Percentiles rank a stretch among this genome's conserved stretches.
phyloP scores from a whole-genome alignment of 2,113 vertebrate species.

The Petromus typicus region DNA sequence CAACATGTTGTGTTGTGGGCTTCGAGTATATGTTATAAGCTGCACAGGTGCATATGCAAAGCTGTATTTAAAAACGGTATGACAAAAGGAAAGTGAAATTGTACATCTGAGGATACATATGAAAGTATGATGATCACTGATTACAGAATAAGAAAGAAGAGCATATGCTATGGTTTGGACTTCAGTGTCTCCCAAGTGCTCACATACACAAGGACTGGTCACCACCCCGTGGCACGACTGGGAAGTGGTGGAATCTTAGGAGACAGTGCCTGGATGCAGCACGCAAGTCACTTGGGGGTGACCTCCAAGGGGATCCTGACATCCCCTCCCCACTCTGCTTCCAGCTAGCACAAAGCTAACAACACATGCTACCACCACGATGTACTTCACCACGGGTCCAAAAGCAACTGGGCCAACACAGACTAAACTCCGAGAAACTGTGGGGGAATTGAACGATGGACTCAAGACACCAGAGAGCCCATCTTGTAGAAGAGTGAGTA shows the following conservation, averaged over 20 bases:
- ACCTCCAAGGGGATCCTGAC: not conserved
- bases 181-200: not conserved
- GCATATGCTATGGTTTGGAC: not conserved
- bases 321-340: not conserved
- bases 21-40: not conserved
- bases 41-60: not conserved
- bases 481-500: not conserved
- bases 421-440: not conserved
- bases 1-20: not conserved
- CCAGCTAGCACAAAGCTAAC: not conserved
- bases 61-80: not conserved
- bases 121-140: not conserved
- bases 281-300: not conserved
- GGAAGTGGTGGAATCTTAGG: not conserved
- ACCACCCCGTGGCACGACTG: not conserved
- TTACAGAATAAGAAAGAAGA: not conserved
- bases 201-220: not conserved
- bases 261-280: not conserved
- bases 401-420: not conserved
- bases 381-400: not conserved
- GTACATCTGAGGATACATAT: not conserved
- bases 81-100: not conserved
- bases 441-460: not conserved
- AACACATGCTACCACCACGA: not conserved
- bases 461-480: not conserved